Conservation (phyloP, 2,888 invertebrate species). For the Drosophila conformis region DNA sequence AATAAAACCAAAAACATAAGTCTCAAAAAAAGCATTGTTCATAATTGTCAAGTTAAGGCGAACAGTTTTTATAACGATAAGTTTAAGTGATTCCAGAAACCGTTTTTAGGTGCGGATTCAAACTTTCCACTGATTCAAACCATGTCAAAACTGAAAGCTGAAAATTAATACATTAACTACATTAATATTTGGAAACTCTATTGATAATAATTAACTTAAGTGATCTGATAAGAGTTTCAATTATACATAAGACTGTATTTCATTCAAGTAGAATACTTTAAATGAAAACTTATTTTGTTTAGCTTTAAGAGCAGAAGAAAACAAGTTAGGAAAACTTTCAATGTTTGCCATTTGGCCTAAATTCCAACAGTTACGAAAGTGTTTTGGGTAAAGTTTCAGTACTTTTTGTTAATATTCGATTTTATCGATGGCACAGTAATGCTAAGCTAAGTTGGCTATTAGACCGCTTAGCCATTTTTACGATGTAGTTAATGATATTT, state of each 20-base stretch:
- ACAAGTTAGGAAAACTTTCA: background rate
- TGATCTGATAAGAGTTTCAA: background rate
- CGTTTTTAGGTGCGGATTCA: background rate
- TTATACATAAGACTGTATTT: background rate
- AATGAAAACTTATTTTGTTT: background rate
- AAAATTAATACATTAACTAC: background rate
- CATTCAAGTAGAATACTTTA: background rate
- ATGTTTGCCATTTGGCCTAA: conserved; percentile 12
- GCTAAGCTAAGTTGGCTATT: conserved; percentile 37
- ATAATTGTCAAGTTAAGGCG: background rate
- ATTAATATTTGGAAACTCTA: background rate
- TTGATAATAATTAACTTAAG: background rate
- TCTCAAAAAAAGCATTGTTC: background rate
- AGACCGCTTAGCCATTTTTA: conserved; percentile 57
- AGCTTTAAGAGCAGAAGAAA: background rate
- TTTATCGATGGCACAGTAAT: background rate
- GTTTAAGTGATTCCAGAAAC: background rate
- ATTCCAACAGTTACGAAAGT: conserved; percentile 23
- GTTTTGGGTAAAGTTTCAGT: conserved; percentile 17
- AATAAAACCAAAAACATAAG: background rate
- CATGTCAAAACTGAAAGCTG: background rate
- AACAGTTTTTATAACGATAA: background rate
- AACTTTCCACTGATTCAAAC: background rate
- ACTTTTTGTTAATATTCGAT: conserved; percentile 20
- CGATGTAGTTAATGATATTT: conserved; percentile 75